Percentiles rank a stretch among this genome's conserved stretches.
These are phyloP conservation scores for Drosophila quinaria DNA, from an alignment of 2,888 invertebrate genomes.

Conservation along the genomic window DNA sequence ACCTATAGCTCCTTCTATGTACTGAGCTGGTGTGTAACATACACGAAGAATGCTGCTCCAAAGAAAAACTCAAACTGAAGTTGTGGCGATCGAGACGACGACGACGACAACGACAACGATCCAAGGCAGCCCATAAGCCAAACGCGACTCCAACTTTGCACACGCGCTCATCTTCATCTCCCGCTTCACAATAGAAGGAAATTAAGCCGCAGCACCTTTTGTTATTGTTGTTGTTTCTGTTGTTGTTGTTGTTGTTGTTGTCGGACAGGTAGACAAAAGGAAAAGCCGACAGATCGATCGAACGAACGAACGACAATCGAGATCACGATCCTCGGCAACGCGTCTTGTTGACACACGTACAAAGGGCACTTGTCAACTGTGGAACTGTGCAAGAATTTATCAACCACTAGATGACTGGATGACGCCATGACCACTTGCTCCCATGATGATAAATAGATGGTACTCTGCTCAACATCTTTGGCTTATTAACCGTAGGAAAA, in stretches of 20 bases:
- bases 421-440: slow-evolving; percentile 52
- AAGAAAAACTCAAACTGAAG: slow-evolving; percentile 78
- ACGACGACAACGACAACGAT: slow-evolving; percentile 35
- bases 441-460: slow-evolving; percentile 54
- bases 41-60: slow-evolving; percentile 64
- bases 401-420: slow-evolving; percentile 28
- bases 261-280: slow-evolving; percentile 66
- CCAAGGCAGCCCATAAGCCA: slow-evolving; percentile 59
- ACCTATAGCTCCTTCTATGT: slow-evolving; percentile 42
- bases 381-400: slow-evolving; percentile 23
- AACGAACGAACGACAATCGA: slow-evolving; percentile 18
- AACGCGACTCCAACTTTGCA: slow-evolving; percentile 72
- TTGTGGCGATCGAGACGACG: slow-evolving; percentile 69
- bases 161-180: slow-evolving; percentile 68
- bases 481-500: slow-evolving; percentile 34
- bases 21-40: slow-evolving; percentile 34
- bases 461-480: slow-evolving; percentile 22
- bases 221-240: slow-evolving; percentile 35
- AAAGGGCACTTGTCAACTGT: slow-evolving; percentile 46
- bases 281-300: slow-evolving; percentile 58
- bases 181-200: slow-evolving; percentile 68
- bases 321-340: slow-evolving; percentile 59
- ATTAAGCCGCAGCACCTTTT: slow-evolving; percentile 67
- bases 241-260: slow-evolving; percentile 26
- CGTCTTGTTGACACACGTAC: slow-evolving; percentile 75